These are phyloP conservation scores for Pristionchus japonicus DNA, from an alignment of 2,888 invertebrate species.

Conservation along the genomic window DNA sequence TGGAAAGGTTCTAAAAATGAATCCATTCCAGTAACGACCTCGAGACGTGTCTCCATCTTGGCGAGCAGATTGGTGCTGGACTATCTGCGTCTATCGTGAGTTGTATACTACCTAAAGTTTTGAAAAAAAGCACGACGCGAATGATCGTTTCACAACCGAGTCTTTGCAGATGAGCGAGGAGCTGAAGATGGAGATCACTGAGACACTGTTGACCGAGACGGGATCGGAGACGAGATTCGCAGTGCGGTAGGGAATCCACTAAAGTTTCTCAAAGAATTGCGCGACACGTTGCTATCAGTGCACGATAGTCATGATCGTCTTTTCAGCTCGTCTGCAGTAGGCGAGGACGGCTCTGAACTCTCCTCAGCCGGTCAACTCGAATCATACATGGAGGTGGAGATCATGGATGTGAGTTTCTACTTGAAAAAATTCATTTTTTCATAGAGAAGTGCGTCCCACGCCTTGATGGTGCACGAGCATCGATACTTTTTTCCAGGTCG, in stretches of 20 bases:
- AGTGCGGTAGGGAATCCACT: not conserved
- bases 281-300: not conserved
- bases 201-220: not conserved
- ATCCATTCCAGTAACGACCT: conserved; percentile 31
- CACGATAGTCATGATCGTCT: not conserved
- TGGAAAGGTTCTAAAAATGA: too few species aligned
- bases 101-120: not conserved
- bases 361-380: conserved; percentile 90
- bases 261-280: too few species aligned
- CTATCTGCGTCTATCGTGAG: conserved; percentile 6
- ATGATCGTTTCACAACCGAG: not conserved
- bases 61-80: conserved; percentile 22
- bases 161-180: conserved; percentile 14
- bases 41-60: conserved; percentile 1
- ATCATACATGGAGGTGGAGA: conserved; percentile 82
- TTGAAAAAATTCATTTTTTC: too few species aligned
- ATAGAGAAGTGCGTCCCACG: not conserved
- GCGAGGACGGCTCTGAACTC: conserved; percentile 86
- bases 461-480: not conserved
- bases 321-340: conserved; percentile 79
- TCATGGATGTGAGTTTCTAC: conserved; percentile 70
- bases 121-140: not conserved
- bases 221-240: conserved; percentile 23
- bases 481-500: conserved; percentile 51
- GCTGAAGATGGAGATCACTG: not conserved